A percentile compares a stretch with the other conserved stretches of the same genome.
These are phyloP conservation scores for Pocillopora damicornis DNA, from an alignment of 64 coral and sea anemone species.

Conservation along the genomic window DNA sequence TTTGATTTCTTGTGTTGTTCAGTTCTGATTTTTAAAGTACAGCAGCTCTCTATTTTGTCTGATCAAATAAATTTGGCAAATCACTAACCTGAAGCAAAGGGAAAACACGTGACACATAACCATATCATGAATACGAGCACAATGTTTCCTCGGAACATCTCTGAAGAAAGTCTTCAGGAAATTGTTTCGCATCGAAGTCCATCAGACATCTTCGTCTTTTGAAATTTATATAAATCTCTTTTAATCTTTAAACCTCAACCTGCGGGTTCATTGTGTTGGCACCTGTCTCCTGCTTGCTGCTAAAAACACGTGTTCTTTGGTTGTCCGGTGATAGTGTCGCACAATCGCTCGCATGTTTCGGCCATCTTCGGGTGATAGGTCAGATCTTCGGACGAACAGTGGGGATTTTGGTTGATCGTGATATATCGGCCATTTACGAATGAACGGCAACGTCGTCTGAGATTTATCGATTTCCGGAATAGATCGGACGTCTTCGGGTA, in stretches of 20 bases:
- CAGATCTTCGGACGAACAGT: too few relatives aligned
- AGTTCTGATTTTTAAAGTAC: not conserved
- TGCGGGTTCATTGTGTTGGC: not conserved
- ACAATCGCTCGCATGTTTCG: not conserved
- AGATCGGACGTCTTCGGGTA: too few relatives aligned
- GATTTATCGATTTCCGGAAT: too few relatives aligned
- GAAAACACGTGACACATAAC: not conserved
- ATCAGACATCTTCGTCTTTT: not conserved
- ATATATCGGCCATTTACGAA: too few relatives aligned
- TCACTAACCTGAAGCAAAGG: not conserved
- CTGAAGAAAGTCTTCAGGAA: not conserved
- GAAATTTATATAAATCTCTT: not conserved
- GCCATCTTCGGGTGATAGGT: not conserved
- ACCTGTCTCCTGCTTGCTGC: not conserved
- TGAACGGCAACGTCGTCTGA: too few relatives aligned
- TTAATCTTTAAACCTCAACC: not conserved
- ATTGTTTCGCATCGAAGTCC: not conserved
- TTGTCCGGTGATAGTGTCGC: not conserved
- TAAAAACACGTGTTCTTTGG: not conserved
- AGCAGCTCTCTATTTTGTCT: not conserved
- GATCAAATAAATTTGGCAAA: not conserved
- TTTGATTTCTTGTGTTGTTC: not conserved
- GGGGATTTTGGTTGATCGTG: too few relatives aligned
- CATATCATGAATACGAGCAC: not conserved
- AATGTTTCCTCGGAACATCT: not conserved